These are phyloP conservation scores for Drosophila funebris DNA, from an alignment of 1,140 invertebrate genomes.

Conservation along the genomic window DNA sequence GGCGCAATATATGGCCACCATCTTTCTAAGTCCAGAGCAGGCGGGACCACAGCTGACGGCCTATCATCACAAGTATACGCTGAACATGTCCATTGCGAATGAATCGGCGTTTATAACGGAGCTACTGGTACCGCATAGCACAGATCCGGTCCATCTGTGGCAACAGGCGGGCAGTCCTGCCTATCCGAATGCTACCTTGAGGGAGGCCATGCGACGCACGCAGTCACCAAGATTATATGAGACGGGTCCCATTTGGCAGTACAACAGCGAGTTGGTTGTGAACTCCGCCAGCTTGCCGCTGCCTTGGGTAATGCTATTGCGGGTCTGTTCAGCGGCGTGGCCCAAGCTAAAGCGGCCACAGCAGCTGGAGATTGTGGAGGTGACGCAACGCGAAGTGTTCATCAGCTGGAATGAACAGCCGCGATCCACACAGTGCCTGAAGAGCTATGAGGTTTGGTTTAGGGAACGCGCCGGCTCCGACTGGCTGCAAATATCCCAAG, in stretches of 20 bases:
- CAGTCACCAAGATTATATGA: constrained; percentile 64
- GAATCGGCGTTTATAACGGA: constrained; percentile 81
- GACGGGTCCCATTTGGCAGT: constrained; percentile 70
- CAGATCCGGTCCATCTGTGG: constrained; percentile 77
- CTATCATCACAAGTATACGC: constrained; percentile 65
- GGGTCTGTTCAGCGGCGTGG: constrained; percentile 69
- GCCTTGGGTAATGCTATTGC: constrained; percentile 71
- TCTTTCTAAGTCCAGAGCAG: constrained; percentile 68
- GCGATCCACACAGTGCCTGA: constrained; percentile 64
- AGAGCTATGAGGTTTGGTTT: constrained; percentile 80
- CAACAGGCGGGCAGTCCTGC: constrained; percentile 50
- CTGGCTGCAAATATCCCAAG: constrained; percentile 60
- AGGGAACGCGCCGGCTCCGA: constrained; percentile 39
- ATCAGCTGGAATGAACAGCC: constrained; percentile 71
- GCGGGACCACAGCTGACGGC: constrained; percentile 57
- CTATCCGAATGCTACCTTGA: constrained; percentile 70
- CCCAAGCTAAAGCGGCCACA: constrained; percentile 53
- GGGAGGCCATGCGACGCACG: constrained; percentile 59
- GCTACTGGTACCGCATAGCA: constrained; percentile 73
- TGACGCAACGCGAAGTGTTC: constrained; percentile 71
- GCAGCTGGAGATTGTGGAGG: constrained; percentile 53
- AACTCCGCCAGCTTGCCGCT: constrained; percentile 65
- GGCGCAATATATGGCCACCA: constrained; percentile 68
- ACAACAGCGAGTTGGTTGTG: constrained; percentile 67
- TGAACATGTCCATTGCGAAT: constrained; percentile 73